Evolutionary conservation across 2,888 invertebrate genomes (phyloP).

Genomic region (Orthonevra nobilis): DNA sequence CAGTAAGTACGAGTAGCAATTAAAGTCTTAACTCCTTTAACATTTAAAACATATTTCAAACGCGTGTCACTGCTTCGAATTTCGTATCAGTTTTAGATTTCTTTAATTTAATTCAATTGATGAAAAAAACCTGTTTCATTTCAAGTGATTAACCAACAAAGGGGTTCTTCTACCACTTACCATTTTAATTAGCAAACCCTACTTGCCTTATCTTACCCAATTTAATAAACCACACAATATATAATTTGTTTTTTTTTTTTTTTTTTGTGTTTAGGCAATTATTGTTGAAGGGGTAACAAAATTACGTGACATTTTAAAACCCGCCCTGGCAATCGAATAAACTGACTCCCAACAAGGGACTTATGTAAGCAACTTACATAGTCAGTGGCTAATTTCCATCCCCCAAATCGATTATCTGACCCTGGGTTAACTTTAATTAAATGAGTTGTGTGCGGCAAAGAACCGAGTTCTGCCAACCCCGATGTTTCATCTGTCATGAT

Average conservation of each 20-base stretch:
- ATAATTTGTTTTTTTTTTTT: no score
- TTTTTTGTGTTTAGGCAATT: slow-evolving; percentile 18
- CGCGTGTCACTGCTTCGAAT: no score
- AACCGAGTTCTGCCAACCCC: slow-evolving; percentile 23
- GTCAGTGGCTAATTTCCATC: slow-evolving; percentile 48
- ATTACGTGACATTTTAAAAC: slow-evolving; percentile 31
- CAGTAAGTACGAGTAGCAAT: no score
- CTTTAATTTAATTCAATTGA: no score
- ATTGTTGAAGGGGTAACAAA: slow-evolving; percentile 42
- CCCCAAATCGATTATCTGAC: slow-evolving; percentile 60
- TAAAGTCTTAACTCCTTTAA: no score
- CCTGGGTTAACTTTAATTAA: slow-evolving; percentile 66
- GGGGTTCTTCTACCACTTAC: slow-evolving; percentile 4
- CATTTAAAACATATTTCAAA: no score
- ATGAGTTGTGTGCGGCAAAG: slow-evolving; percentile 61
- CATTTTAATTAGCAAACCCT: slow-evolving; percentile 33
- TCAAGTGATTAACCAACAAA: no score
- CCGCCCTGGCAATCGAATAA: no score
- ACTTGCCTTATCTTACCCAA: slow-evolving; percentile 13
- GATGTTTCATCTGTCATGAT: slow-evolving; percentile 49
- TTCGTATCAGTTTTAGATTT: no score
- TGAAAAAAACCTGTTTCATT: no score
- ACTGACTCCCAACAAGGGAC: no score
- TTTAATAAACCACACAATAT: slow-evolving; percentile 4
- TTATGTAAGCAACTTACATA: no score